These are phyloP conservation scores for Syrmaticus mikado DNA, from an alignment of 2,113 vertebrate genomes.

Conservation along the genomic window DNA sequence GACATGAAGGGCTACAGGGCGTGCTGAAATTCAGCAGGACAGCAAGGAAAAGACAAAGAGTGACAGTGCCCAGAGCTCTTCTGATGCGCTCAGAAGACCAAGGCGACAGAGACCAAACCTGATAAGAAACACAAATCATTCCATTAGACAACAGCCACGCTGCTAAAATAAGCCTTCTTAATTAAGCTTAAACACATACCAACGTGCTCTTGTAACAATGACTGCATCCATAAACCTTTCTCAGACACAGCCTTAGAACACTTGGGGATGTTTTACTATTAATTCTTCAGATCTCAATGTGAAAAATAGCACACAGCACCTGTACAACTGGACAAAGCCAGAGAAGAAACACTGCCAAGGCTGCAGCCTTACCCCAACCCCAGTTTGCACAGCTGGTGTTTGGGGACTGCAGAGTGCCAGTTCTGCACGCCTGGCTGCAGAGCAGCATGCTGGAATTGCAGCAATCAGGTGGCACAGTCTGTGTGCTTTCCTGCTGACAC, in stretches of 20 bases:
- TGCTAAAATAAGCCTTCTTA: not conserved
- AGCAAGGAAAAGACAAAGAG: not conserved
- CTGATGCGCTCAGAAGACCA: fast-evolving
- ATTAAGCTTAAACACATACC: not conserved
- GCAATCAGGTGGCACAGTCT: not conserved
- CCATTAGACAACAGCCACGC: not conserved
- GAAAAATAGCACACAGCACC: not conserved
- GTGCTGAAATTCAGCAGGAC: not conserved
- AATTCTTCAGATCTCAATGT: not conserved
- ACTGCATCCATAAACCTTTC: not conserved
- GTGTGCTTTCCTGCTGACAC: fast-evolving
- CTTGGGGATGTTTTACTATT: not conserved
- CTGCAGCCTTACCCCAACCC: not conserved
- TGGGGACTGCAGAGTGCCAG: fast-evolving
- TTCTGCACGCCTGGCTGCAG: fast-evolving
- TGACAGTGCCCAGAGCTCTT: not conserved
- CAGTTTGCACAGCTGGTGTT: fast-evolving
- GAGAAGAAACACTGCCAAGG: fast-evolving
- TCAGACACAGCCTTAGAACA: not conserved
- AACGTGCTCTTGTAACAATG: not conserved
- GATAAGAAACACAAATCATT: not conserved
- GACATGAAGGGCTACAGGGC: not conserved
- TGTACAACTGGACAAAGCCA: not conserved
- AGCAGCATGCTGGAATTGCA: fast-evolving
- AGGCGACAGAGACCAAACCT: not conserved